Conservation (phyloP, 2,113 vertebrate species). For the Colinus virginianus region DNA sequence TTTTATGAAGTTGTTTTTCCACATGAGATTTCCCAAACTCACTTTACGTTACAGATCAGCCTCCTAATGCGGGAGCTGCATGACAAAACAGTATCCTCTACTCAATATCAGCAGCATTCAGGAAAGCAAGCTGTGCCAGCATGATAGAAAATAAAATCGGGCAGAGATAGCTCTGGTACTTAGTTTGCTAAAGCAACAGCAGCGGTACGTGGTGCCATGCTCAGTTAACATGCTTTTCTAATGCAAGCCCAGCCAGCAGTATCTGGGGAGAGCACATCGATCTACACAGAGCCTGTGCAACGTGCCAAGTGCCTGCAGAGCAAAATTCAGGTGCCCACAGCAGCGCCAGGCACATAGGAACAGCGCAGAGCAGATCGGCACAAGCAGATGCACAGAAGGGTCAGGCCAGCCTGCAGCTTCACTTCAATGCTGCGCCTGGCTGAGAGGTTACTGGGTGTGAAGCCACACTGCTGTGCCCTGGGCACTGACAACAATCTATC, state of each 20-base stretch:
- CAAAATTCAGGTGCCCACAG: not conserved
- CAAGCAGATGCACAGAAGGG: rapidly evolving
- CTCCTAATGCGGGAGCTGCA: not conserved
- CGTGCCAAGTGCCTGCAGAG: rapidly evolving
- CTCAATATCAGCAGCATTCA: not conserved
- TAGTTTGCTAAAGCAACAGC: not conserved
- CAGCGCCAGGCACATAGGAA: rapidly evolving
- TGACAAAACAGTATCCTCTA: not conserved
- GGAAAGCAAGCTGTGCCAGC: not conserved
- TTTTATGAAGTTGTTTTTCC: not conserved
- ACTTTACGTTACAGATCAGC: not conserved
- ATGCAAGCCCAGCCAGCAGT: not conserved
- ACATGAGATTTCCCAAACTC: not conserved
- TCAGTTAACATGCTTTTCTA: not conserved
- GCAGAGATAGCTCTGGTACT: not conserved
- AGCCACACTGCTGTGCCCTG: rapidly evolving
- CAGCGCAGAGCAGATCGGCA: not conserved
- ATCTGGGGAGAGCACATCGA: not conserved
- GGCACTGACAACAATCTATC: not conserved
- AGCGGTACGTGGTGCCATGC: rapidly evolving
- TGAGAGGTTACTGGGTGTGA: rapidly evolving
- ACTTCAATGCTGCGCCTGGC: rapidly evolving
- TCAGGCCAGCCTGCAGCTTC: not conserved
- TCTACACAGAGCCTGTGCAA: rapidly evolving
- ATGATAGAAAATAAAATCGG: not conserved